These are phyloP conservation scores for Alethe castanea DNA, from an alignment of 2,113 vertebrate genomes.

Conservation along the genomic window DNA sequence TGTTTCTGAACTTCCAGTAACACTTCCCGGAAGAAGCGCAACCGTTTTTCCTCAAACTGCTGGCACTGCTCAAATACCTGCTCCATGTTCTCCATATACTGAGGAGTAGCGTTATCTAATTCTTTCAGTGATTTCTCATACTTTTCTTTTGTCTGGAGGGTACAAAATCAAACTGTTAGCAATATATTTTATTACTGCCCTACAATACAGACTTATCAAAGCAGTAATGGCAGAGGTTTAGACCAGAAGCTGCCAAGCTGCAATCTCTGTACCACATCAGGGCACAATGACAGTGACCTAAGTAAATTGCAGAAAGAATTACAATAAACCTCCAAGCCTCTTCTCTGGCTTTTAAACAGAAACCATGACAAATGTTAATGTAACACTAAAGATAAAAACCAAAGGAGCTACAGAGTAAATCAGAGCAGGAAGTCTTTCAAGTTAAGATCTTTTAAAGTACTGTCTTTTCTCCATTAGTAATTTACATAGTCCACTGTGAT, in stretches of 20 bases:
- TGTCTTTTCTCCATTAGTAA: not conserved
- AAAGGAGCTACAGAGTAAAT: not conserved
- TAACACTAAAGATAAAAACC: not conserved
- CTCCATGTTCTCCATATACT: constrained; percentile 99
- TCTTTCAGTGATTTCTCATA: constrained; percentile 93
- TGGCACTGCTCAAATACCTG: constrained; percentile 97
- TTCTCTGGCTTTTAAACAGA: not conserved
- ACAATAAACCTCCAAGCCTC: not conserved
- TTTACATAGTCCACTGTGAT: not conserved
- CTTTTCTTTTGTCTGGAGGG: constrained; percentile 85
- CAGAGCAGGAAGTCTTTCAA: not conserved
- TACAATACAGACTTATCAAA: not conserved
- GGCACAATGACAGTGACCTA: not conserved
- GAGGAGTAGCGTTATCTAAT: constrained; percentile 86
- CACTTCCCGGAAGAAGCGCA: constrained; percentile 89
- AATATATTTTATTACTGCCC: not conserved
- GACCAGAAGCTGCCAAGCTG: not conserved
- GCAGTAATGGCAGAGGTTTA: not conserved
- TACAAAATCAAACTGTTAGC: not conserved
- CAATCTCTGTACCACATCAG: not conserved
- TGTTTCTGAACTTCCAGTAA: constrained; percentile 91
- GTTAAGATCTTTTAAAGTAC: not conserved
- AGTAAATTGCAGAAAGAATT: not conserved
- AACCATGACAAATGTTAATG: not conserved
- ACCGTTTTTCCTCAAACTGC: constrained; percentile 92